Evolutionary conservation across 2,888 invertebrate species (phyloP), one percentile per base, ranked within the genome.

Genomic region (Ganaspis brasiliensis): DNA sequence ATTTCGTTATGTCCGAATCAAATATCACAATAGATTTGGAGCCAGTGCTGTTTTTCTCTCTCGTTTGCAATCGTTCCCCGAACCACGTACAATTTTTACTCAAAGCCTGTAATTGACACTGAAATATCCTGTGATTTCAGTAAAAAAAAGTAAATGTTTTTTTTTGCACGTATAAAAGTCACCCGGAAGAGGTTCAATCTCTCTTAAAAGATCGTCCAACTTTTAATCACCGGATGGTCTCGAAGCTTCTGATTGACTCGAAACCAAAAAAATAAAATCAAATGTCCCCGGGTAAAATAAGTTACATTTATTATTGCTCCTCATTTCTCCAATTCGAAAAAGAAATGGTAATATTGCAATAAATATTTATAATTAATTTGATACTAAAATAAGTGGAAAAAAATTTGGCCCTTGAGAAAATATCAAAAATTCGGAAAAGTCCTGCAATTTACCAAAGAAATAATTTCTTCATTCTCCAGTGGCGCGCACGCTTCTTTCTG

Each of bases 21-120:
- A 67, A 67, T 67, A 67, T 45, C 45, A 49, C 40, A 49, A 49
- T 37, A 67, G 40, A 45, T 67, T 67, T 45, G 14, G 21, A 40
- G 45, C 26, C 45, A 16, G n/a, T 37, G 21, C 24, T 45, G 9
- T 67, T 49, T 67, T 67, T 45, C 24, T 40, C 40, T n/a, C 24
- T 10, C n/a, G n/a, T 49, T 67, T 8, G 24, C 24, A 67, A 21
- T 67, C 26, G 24, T 26, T n/a, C 24, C 19, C n/a, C n/a, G 21
- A 45, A 3, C 2, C 16, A n/a, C n/a, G 45, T 26, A n/a, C 8
- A 67, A 45, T 21, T 40, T 67, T 67, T 16, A 2, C 24, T 9
- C 24, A 1, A n/a, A 67, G 24, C 24, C 24, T 24, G 45, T 45
- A 67, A 67, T 26, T 67, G 45, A 9, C 67, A 67, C 37, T 45